These are phyloP conservation scores for Trachelipus rathkii DNA, from an alignment of 1,140 invertebrate genomes.

Conservation along the genomic window DNA sequence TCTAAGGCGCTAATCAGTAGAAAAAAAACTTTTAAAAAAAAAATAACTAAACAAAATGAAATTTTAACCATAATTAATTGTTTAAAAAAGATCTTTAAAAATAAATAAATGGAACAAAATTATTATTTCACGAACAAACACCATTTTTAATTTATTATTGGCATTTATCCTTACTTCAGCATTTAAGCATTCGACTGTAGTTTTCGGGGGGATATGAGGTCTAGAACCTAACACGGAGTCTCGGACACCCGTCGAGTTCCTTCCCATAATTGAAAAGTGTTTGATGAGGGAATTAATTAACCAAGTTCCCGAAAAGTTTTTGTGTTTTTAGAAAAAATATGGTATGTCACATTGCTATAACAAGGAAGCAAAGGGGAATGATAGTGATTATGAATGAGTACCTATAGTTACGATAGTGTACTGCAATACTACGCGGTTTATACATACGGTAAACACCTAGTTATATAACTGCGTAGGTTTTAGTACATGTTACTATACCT, in stretches of 20 bases:
- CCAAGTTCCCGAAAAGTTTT: constrained; percentile 57
- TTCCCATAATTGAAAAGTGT: constrained; percentile 58
- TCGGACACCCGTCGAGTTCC: constrained; percentile 55
- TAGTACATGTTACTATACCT: no score
- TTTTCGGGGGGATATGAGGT: constrained; percentile 59
- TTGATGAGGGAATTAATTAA: constrained; percentile 59
- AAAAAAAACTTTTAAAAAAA: no score
- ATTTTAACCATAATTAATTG: no score
- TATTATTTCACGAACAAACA: neutral
- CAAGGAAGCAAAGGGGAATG: constrained; percentile 21
- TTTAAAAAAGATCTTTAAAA: neutral
- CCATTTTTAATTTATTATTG: neutral
- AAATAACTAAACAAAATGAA: no score
- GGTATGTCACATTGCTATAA: constrained; percentile 51
- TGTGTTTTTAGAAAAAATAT: constrained; percentile 57
- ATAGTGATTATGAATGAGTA: no score
- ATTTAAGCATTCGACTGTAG: constrained; percentile 52
- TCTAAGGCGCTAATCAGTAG: no score
- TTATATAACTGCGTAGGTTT: no score
- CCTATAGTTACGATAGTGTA: no score
- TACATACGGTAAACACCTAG: no score
- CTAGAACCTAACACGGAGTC: constrained; percentile 52
- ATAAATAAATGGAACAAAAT: neutral
- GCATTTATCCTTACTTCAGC: neutral
- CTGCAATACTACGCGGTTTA: no score